Base-by-base conservation (phyloP, 2,888 invertebrate genomes). In the Melanargia galathea region DNA sequence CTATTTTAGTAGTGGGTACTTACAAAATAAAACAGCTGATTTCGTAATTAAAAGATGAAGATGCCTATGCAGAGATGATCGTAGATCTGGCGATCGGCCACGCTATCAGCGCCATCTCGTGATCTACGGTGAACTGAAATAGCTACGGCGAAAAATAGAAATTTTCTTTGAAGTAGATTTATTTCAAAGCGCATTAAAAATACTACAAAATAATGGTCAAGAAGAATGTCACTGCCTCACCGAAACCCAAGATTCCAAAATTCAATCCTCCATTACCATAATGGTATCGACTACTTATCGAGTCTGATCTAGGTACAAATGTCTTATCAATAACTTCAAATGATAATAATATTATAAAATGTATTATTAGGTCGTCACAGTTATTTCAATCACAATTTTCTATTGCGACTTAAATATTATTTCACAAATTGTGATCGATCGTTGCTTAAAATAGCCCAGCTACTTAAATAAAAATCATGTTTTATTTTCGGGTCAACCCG, bases 71-170 rank as follows among this genome's bases (percentile, higher is more conserved):
- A 69, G 70, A 70, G 57, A 46, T 83, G 77, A 84, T 84, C 82
- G 72, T 76, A 75, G 87, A 89, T 89, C 86, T 91, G 90, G 90
- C 90, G 72, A 77, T 68, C 65, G 70, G 88, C 88, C 90, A 87
- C 79, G 56, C 69, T 87, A 89, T 90, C 90, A 76, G 78, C 80
- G 82, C 77, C 87, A 90, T 91, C 90, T 90, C 78, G 71, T 86
- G 89, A 87, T 88, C 83, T 89, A 89, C 82, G 60, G 51, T 26
- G 51, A 57, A 30, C 24, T 43, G 45, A 45, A 43, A 45, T 57
- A 57, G 6, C 45, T 30, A 11, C 26, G 33, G 20, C 35, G 52
- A 33, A 18, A 52, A 52, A 52, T 52, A 35, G 18, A 52, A 5
- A 33, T 52, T 52, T 52, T 20, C 52, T 52, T 52, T 52, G 52